These are phyloP conservation scores for Mesorhabditis sp. DNA, from an alignment of 2,888 invertebrate genomes.

Conservation along the genomic window DNA sequence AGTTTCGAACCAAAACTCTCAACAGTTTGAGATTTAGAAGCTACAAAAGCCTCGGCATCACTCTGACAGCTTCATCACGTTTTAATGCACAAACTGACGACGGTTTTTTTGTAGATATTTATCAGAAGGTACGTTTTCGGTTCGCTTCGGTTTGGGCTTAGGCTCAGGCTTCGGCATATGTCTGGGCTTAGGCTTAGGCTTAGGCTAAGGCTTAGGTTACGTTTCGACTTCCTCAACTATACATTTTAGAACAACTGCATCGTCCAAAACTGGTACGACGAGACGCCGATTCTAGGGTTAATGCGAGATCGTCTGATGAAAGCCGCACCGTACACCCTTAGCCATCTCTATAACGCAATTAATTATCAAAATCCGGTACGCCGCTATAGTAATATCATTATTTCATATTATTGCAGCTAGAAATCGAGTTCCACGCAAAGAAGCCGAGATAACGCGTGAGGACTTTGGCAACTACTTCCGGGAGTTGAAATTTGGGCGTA, in stretches of 20 bases:
- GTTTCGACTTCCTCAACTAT: background rate
- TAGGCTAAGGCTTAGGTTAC: background rate
- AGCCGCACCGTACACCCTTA: background rate
- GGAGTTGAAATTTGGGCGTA: background rate
- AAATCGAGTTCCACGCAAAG: background rate
- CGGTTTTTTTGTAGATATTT: background rate
- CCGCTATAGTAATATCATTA: background rate
- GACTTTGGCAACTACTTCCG: constrained; percentile 12
- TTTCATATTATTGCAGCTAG: background rate
- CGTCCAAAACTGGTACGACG: background rate
- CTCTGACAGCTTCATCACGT: background rate
- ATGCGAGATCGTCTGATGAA: background rate
- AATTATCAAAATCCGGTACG: background rate
- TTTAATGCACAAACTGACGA: background rate
- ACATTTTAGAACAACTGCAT: background rate
- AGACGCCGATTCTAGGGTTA: background rate
- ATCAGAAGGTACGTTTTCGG: background rate
- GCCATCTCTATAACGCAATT: background rate
- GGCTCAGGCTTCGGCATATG: too few species aligned
- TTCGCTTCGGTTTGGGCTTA: too few species aligned
- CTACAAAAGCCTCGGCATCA: background rate
- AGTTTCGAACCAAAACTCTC: background rate
- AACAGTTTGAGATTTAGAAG: background rate
- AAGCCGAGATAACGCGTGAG: constrained; percentile 1
- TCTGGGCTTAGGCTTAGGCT: too few species aligned